A percentile compares a stretch with the other conserved stretches of the same genome.
Conservation (phyloP, 2,797 vertebrate genomes). For the Ambastaia sidthimunki region DNA sequence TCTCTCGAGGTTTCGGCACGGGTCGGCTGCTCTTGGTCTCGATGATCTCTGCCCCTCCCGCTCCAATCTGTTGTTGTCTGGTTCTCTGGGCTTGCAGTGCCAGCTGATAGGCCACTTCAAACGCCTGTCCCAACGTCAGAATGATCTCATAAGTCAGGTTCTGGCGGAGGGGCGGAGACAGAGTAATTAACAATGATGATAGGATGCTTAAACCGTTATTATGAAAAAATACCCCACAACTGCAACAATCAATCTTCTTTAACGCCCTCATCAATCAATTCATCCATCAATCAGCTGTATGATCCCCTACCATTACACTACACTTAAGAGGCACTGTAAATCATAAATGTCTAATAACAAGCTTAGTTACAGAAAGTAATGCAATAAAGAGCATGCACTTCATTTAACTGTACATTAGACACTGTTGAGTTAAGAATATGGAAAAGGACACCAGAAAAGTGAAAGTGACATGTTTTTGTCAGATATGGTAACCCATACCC, state of each 20-base stretch:
- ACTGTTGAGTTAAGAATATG: background rate
- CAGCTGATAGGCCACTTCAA: slow-evolving; percentile 98
- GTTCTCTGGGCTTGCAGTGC: slow-evolving; percentile 95
- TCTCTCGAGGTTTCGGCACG: slow-evolving; percentile 90
- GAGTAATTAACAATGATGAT: background rate
- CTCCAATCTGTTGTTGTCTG: slow-evolving; percentile 80
- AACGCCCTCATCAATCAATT: background rate
- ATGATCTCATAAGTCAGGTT: slow-evolving; percentile 99
- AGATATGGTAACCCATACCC: too few relatives aligned
- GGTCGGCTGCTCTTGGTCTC: slow-evolving; percentile 90
- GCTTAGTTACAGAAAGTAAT: slow-evolving; percentile 14
- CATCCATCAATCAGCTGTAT: background rate
- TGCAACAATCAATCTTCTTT: slow-evolving; percentile 7
- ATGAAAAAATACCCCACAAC: background rate
- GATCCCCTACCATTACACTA: background rate
- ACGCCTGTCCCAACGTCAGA: slow-evolving; percentile 94
- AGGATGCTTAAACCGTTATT: background rate
- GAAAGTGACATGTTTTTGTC: too few relatives aligned
- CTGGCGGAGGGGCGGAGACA: slow-evolving; percentile 70
- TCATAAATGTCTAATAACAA: slow-evolving; percentile 22
- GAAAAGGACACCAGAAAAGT: background rate
- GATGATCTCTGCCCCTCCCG: slow-evolving; percentile 70
- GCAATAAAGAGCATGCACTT: background rate
- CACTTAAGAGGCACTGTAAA: slow-evolving; percentile 13
- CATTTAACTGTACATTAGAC: background rate